phyloP scores from a whole-genome alignment of 2,113 vertebrate species.

The Tricholaema leucomelas region DNA sequence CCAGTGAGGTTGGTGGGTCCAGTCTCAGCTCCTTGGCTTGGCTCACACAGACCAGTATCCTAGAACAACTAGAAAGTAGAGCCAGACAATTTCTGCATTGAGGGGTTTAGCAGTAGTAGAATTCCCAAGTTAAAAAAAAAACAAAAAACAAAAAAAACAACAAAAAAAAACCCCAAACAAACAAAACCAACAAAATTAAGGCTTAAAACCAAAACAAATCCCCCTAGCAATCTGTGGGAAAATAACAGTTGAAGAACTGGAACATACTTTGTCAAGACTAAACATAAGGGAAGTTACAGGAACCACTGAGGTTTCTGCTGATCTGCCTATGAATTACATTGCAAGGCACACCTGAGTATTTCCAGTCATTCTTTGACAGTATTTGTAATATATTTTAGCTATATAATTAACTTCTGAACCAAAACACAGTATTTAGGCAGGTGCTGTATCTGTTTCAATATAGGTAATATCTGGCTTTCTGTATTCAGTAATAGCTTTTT shows the following conservation, averaged over 20 bases:
- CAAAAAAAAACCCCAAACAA: too few relatives aligned
- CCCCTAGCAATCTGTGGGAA: not conserved
- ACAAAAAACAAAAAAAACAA: too few relatives aligned
- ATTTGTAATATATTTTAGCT: not conserved
- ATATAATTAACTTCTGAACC: not conserved
- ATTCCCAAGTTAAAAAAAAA: not conserved
- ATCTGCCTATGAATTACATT: not conserved
- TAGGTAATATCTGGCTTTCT: not conserved
- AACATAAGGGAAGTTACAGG: not conserved
- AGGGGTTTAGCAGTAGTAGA: not conserved
- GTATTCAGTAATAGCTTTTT: not conserved
- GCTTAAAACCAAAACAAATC: not conserved
- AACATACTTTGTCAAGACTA: not conserved
- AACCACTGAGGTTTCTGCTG: not conserved
- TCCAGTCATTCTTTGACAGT: not conserved
- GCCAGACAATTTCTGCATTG: not conserved
- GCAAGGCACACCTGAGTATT: not conserved
- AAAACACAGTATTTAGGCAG: conserved; percentile 47
- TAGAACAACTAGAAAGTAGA: not conserved
- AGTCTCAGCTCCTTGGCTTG: not conserved
- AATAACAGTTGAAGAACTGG: not conserved
- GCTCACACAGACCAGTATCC: not conserved
- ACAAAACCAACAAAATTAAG: not conserved
- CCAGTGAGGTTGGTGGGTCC: not conserved
- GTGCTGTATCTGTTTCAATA: not conserved